These are phyloP conservation scores for Zoanthus gigantus DNA, from an alignment of 92 coral and sea anemone species.

Conservation along the genomic window DNA sequence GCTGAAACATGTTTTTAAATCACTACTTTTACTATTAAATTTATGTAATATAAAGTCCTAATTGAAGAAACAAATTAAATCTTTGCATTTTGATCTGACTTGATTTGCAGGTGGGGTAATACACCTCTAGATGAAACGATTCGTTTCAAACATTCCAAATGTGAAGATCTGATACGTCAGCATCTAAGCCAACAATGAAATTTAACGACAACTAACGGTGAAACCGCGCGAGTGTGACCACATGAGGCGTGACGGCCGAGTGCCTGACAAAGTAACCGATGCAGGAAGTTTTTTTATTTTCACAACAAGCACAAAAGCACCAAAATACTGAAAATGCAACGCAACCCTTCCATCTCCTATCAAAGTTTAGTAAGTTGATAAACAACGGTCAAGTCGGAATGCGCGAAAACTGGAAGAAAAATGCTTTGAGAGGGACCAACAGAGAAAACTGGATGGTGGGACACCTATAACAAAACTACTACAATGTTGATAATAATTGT, in stretches of 20 bases:
- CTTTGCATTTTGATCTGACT: neutral
- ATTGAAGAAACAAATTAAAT: neutral
- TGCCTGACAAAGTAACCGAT: neutral
- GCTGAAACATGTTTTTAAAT: no score
- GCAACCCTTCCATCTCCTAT: no score
- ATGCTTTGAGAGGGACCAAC: no score
- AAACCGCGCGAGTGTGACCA: neutral
- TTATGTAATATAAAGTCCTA: no score
- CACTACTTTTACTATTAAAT: no score
- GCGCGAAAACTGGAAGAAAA: no score
- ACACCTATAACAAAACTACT: neutral
- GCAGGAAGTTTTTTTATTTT: neutral
- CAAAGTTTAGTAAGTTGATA: no score
- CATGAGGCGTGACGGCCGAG: neutral
- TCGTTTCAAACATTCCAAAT: conserved; percentile 50
- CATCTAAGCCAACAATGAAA: conserved; percentile 47
- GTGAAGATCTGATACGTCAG: conserved; percentile 50
- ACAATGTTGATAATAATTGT: neutral
- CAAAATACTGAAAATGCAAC: no score
- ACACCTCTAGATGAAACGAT: conserved; percentile 69
- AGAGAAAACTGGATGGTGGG: no score
- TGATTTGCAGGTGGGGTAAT: conserved; percentile 52
- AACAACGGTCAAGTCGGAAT: no score
- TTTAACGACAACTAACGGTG: neutral
- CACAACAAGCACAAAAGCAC: no score